phyloP scores from a whole-genome alignment of 2,888 invertebrate species.

The Lepas anatifera region DNA sequence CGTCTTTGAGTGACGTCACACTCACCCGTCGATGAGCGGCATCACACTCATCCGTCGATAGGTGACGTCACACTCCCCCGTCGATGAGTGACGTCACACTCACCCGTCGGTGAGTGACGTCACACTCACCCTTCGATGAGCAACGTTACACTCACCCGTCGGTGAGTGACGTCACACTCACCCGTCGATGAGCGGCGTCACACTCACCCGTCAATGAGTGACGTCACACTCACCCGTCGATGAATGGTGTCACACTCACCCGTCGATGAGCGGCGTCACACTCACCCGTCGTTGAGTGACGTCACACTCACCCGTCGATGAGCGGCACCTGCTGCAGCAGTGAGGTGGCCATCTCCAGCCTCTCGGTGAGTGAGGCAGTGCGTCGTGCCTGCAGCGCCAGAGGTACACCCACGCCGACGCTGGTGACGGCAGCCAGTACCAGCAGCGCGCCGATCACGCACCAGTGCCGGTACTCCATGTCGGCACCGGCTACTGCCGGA shows the following conservation, averaged over 20 bases:
- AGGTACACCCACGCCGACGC: conserved; percentile 25
- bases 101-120: too few relatives aligned
- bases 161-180: neutral
- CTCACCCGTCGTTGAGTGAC: neutral
- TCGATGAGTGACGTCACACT: too few relatives aligned
- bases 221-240: neutral
- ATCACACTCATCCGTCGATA: conserved; percentile 12
- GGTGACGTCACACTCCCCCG: too few relatives aligned
- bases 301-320: conserved; percentile 15
- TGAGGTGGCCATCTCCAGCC: conserved; percentile 8
- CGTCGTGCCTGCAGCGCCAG: conserved; percentile 25
- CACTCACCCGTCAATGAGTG: neutral
- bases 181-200: neutral
- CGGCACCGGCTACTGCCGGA: neutral
- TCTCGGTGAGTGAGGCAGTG: conserved; percentile 17
- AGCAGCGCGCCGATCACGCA: conserved; percentile 22
- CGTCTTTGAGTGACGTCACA: too few relatives aligned
- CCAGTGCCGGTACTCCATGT: conserved; percentile 5
- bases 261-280: neutral
- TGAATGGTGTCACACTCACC: neutral
- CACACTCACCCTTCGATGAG: too few relatives aligned
- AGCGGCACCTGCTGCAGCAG: conserved; percentile 14
- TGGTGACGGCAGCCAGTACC: conserved; percentile 24
- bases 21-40: conserved; percentile 29
- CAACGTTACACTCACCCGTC: too few relatives aligned